These are phyloP conservation scores for Hydrophis major DNA, from an alignment of 2,797 vertebrate species.

Conservation along the genomic window DNA sequence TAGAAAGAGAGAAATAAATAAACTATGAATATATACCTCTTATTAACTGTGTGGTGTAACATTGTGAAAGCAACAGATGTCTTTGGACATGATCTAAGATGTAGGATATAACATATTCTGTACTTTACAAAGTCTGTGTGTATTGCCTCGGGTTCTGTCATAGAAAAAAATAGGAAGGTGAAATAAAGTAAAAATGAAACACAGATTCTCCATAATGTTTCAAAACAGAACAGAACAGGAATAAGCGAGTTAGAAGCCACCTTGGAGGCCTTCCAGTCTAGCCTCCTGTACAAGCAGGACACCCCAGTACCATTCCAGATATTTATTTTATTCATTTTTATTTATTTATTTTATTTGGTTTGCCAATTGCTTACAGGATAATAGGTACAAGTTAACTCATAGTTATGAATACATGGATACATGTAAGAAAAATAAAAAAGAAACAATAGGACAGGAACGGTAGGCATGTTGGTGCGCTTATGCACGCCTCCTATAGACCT, in stretches of 20 bases:
- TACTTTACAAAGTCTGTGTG: background rate
- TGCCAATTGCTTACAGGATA: too few species aligned
- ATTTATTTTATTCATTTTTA: too few species aligned
- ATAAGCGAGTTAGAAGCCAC: background rate
- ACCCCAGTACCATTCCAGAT: background rate
- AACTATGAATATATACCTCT: background rate
- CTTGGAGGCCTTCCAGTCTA: background rate
- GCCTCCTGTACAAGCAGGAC: background rate
- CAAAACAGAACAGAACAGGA: background rate
- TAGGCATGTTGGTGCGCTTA: too few species aligned
- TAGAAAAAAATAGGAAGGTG: background rate
- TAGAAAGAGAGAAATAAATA: background rate
- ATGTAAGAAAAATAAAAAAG: too few species aligned
- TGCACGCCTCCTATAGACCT: too few species aligned
- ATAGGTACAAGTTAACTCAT: too few species aligned
- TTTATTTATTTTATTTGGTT: too few species aligned
- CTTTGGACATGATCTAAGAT: background rate
- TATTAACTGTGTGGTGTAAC: background rate
- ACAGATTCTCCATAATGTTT: background rate
- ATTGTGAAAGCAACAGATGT: background rate
- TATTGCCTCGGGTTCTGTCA: background rate
- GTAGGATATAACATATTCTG: background rate
- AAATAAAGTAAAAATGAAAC: background rate
- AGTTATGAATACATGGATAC: too few species aligned
- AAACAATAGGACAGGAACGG: too few species aligned